Conservation (phyloP, 2,113 vertebrate species). For the Amazona guildingii region DNA sequence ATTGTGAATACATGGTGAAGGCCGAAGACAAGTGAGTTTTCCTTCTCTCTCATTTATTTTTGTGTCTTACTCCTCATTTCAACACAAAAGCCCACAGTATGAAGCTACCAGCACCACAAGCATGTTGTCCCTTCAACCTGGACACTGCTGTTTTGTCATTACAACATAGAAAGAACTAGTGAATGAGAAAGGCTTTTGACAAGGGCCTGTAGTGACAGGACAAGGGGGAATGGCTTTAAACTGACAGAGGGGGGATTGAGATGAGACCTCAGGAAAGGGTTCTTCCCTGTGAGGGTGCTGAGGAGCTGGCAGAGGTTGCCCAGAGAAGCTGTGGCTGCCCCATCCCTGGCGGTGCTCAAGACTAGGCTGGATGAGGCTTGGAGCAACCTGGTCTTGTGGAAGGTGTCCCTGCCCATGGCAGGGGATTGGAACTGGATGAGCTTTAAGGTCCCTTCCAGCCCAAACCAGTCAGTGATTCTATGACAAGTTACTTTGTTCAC, state of each 20-base stretch:
- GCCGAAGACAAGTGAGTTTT: not conserved
- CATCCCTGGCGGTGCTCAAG: not conserved
- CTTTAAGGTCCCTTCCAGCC: not conserved
- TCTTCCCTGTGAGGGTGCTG: not conserved
- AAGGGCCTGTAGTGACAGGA: not conserved
- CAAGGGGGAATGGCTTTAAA: not conserved
- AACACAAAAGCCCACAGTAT: not conserved
- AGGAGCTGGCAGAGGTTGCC: not conserved
- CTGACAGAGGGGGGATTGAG: not conserved
- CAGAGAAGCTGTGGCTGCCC: not conserved
- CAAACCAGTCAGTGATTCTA: not conserved
- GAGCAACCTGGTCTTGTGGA: not conserved
- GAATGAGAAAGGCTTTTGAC: not conserved
- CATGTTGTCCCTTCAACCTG: not conserved
- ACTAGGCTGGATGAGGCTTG: not conserved
- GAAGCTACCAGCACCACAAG: not conserved
- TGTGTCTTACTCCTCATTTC: not conserved
- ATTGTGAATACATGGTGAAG: not conserved
- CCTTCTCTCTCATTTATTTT: not conserved
- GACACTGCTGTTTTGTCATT: not conserved
- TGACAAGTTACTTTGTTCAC: not conserved
- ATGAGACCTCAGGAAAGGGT: not conserved
- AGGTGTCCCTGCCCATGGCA: not conserved
- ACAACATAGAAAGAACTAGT: not conserved
- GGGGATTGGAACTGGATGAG: not conserved